These are phyloP conservation scores for Centropyge bicolor DNA, from an alignment of 2,797 vertebrate species.

Conservation along the genomic window DNA sequence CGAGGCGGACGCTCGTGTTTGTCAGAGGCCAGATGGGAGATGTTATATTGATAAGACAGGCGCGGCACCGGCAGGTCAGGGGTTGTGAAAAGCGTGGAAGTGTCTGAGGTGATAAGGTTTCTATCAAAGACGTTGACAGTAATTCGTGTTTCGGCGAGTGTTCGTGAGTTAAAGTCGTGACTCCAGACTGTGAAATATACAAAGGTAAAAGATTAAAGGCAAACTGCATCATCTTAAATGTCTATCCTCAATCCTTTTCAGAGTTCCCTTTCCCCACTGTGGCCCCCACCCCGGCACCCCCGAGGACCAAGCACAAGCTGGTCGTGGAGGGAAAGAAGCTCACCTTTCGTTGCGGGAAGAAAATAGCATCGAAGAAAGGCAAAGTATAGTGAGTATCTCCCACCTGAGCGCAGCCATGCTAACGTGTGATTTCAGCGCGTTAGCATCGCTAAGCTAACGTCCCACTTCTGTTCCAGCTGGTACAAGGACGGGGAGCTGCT, in stretches of 20 bases:
- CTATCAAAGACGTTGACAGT: background rate
- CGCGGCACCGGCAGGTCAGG: conserved; percentile 24
- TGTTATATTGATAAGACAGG: conserved; percentile 53
- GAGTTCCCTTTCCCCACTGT: conserved; percentile 95
- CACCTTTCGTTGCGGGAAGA: conserved; percentile 96
- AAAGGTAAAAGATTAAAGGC: background rate
- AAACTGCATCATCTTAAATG: background rate
- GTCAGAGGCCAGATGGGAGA: conserved; percentile 58
- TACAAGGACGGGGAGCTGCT: conserved; percentile 97
- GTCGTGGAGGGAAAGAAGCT: conserved; percentile 94
- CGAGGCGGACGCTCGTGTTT: conserved; percentile 50
- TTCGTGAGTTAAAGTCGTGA: background rate
- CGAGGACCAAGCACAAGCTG: conserved; percentile 92
- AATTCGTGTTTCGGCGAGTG: conserved; percentile 2
- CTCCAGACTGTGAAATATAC: conserved; percentile 1
- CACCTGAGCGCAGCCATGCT: background rate
- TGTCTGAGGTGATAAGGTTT: conserved; percentile 27
- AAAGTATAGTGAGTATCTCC: conserved; percentile 94
- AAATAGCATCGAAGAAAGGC: conserved; percentile 95
- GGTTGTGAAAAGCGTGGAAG: conserved; percentile 22
- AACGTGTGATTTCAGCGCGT: no score
- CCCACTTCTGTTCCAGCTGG: conserved; percentile 87
- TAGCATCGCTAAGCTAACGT: conserved; percentile 15
- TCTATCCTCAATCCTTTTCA: conserved; percentile 62
- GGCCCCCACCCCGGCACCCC: conserved; percentile 88